These are phyloP conservation scores for Ectobius pallidus DNA, from an alignment of 2,888 invertebrate genomes.

Conservation along the genomic window DNA sequence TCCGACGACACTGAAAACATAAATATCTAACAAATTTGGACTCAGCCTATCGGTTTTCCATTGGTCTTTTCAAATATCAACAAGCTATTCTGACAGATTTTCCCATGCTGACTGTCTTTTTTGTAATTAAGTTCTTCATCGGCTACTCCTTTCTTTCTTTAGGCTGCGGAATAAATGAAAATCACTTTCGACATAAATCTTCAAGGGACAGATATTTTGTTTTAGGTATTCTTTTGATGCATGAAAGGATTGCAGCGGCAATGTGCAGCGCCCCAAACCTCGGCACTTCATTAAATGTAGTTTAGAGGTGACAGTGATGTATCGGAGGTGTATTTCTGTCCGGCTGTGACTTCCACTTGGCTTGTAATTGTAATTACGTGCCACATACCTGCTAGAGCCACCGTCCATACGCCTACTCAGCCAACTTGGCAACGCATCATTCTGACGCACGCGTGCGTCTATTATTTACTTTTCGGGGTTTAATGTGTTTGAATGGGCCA, in stretches of 20 bases:
- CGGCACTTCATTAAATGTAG: not conserved
- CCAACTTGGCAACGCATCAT: constrained; percentile 21
- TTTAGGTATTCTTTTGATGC: no score
- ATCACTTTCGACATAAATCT: constrained; percentile 1
- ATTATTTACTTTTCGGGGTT: not conserved
- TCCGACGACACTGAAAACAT: no score
- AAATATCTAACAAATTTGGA: no score
- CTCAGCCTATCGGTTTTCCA: no score
- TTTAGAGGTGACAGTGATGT: constrained; percentile 3
- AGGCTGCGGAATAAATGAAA: no score
- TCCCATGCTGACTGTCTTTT: no score
- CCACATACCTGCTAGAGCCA: constrained; percentile 11
- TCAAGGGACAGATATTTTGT: not conserved
- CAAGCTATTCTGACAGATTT: no score
- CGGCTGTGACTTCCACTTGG: constrained; percentile 18
- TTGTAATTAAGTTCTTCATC: no score
- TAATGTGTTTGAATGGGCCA: not conserved
- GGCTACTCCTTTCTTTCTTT: no score
- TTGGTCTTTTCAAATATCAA: no score
- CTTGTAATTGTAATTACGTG: constrained; percentile 27
- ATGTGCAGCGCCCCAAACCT: not conserved
- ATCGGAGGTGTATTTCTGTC: constrained; percentile 6
- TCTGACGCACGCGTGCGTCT: not conserved
- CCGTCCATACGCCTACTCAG: not conserved
- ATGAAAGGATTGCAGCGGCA: not conserved